These are phyloP conservation scores for Lepidocyrtoides sp. DNA, from an alignment of 2,888 invertebrate species.

Conservation along the genomic window DNA sequence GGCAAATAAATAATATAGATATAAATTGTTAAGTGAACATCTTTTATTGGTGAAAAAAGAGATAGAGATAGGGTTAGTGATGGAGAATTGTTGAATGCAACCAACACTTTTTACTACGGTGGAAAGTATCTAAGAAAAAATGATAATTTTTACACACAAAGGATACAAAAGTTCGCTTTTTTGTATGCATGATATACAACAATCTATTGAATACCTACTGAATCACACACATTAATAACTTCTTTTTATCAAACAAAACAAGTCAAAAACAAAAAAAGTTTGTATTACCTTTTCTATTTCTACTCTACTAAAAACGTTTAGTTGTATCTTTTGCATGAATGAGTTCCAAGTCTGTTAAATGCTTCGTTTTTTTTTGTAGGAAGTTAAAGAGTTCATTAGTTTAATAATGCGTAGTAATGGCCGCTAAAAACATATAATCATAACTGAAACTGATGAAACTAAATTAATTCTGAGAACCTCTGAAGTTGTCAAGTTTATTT, in stretches of 20 bases:
- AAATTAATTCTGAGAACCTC: too few species aligned
- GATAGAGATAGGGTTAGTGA: conserved; percentile 65
- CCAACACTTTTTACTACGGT: conserved; percentile 25
- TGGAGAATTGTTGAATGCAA: conserved; percentile 74
- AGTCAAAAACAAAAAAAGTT: neutral
- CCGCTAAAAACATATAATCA: neutral
- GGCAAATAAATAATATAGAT: neutral
- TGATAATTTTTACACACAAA: conserved; percentile 47
- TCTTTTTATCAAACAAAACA: neutral
- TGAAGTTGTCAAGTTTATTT: neutral
- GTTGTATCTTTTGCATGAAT: neutral
- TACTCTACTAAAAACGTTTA: neutral
- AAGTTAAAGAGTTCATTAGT: too few species aligned
- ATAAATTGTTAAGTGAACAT: conserved; percentile 44
- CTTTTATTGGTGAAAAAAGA: conserved; percentile 9
- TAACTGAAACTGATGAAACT: neutral
- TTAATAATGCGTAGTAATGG: neutral
- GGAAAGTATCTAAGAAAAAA: neutral
- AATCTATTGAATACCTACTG: conserved; percentile 22
- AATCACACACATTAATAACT: conserved; percentile 46
- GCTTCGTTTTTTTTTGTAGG: too few species aligned
- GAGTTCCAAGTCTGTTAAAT: too few species aligned
- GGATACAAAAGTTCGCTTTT: neutral
- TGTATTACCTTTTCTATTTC: conserved; percentile 43
- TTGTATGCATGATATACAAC: conserved; percentile 44